Evolutionary conservation across 2,888 invertebrate genomes (phyloP).

Genomic region (Deilephila porcellus): DNA sequence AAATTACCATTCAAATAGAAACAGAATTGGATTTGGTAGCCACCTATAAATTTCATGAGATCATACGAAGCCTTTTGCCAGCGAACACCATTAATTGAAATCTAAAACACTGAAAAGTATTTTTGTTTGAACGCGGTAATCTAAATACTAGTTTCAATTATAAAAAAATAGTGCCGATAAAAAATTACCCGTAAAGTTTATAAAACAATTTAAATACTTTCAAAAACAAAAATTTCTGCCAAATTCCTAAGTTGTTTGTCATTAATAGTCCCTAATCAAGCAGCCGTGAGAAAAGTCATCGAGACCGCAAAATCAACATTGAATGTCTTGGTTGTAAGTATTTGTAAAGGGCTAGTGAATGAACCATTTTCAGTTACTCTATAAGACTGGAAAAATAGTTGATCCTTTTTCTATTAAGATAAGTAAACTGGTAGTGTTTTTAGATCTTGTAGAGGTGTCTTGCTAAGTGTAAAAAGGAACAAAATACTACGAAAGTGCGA

Average conservation of each 20-base stretch:
- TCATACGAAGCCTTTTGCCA: too few species aligned
- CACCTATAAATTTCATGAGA: too few species aligned
- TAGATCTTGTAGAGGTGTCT: too few species aligned
- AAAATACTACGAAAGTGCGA: too few species aligned
- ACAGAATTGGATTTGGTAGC: too few species aligned
- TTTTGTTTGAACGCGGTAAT: too few species aligned
- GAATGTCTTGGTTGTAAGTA: not conserved
- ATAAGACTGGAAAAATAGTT: not conserved
- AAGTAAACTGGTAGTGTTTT: not conserved
- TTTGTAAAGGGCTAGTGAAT: not conserved
- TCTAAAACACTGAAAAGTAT: too few species aligned
- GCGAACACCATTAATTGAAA: too few species aligned
- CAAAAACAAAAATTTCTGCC: not conserved
- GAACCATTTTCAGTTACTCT: not conserved
- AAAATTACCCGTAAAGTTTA: not conserved
- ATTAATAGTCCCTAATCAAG: not conserved
- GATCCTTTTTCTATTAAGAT: not conserved
- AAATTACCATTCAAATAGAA: too few species aligned
- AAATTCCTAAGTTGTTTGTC: not conserved
- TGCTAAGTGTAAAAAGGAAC: too few species aligned
- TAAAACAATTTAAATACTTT: not conserved
- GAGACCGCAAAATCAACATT: not conserved
- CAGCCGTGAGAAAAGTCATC: not conserved
- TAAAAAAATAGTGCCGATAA: too few species aligned
- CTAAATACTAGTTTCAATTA: too few species aligned